These are phyloP conservation scores for Brachyalestes nurse DNA, from an alignment of 2,797 vertebrate genomes.

Conservation along the genomic window DNA sequence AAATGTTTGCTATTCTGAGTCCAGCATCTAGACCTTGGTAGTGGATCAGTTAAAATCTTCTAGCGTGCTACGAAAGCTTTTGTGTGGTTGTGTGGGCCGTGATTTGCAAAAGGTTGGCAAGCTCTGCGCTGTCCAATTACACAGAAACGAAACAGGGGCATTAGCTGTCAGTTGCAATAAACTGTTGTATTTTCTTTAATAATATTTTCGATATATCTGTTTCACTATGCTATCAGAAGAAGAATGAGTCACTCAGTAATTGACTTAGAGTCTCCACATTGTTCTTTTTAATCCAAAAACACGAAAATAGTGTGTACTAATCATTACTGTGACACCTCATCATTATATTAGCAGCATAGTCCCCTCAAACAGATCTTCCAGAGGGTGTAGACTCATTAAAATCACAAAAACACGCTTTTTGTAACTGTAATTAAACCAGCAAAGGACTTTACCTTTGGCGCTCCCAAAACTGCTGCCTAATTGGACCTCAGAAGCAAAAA, in stretches of 20 bases:
- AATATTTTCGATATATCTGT: no score
- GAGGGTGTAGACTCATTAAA: constrained; percentile 28
- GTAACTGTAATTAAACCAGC: constrained; percentile 31
- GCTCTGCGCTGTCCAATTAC: no score
- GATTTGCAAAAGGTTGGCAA: no score
- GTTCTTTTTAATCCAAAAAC: background rate
- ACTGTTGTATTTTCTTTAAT: no score
- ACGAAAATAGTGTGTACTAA: background rate
- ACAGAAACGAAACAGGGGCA: no score
- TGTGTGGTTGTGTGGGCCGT: no score
- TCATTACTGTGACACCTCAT: constrained; percentile 16
- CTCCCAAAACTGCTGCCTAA: constrained; percentile 8
- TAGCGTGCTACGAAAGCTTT: no score
- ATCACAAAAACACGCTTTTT: background rate
- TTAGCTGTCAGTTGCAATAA: no score
- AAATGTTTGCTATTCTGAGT: no score
- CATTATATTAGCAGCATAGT: background rate
- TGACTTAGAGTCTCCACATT: background rate
- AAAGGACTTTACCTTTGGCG: constrained; percentile 11
- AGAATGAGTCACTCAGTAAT: background rate
- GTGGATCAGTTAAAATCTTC: no score
- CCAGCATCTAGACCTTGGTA: no score
- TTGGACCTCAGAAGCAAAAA: constrained; percentile 4
- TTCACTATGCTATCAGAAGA: background rate
- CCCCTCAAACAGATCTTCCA: background rate